A percentile compares a stretch with the other conserved stretches of the same genome.
Conservation (phyloP, 1,140 invertebrate genomes). For the Pseudomyrmex gracilis region DNA sequence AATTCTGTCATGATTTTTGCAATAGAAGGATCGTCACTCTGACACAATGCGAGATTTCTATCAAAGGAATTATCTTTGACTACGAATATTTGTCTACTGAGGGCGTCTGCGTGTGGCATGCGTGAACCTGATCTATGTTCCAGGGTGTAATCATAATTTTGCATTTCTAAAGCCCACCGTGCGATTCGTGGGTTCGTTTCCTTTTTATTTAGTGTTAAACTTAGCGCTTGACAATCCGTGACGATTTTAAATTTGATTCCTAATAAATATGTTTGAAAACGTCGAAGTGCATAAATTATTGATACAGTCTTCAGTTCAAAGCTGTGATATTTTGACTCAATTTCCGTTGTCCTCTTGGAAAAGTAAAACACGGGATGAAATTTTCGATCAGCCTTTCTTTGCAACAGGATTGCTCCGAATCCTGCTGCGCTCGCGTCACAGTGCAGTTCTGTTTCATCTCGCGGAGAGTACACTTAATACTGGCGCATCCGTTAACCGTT, state of each 20-base stretch:
- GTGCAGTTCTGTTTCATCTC: constrained; percentile 32
- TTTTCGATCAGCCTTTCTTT: constrained; percentile 27
- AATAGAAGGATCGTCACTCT: constrained; percentile 20
- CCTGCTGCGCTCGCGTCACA: constrained; percentile 22
- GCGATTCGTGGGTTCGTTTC: not conserved
- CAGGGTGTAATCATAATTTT: constrained; percentile 9
- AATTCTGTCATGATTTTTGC: not conserved
- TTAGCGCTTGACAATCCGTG: constrained; percentile 11
- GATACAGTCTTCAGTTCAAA: not conserved
- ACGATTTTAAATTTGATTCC: constrained; percentile 22
- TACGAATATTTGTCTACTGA: constrained; percentile 7
- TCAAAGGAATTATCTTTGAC: constrained; percentile 23
- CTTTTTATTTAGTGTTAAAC: constrained; percentile 20
- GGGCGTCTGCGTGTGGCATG: constrained; percentile 14
- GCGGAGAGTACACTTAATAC: constrained; percentile 27
- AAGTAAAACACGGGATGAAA: constrained; percentile 34
- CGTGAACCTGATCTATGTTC: constrained; percentile 7
- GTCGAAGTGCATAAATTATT: constrained; percentile 36
- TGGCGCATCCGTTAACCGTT: not conserved
- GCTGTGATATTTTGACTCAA: constrained; percentile 6
- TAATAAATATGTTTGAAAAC: constrained; percentile 19
- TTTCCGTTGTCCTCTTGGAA: constrained; percentile 4
- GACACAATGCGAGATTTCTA: constrained; percentile 17
- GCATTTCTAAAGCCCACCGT: constrained; percentile 19
- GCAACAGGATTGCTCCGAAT: constrained; percentile 27